Evolutionary conservation across 2,797 vertebrate species (phyloP).

Genomic region (Neostethus bicornis): DNA sequence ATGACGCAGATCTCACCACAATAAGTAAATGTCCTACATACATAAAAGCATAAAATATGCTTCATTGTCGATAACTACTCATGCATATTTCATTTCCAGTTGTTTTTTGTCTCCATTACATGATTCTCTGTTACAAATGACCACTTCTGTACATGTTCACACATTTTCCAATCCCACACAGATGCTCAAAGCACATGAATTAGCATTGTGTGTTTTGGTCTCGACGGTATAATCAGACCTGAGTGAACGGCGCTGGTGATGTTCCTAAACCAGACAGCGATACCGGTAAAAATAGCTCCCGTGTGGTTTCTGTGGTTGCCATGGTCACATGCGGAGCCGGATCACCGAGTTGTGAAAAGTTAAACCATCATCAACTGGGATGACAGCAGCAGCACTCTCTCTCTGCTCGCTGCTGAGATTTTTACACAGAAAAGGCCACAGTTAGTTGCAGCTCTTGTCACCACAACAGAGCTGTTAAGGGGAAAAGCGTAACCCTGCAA

Average conservation of each 20-base stretch:
- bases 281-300: conserved; percentile 55
- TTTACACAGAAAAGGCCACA: conserved; percentile 2
- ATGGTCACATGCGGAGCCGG: conserved; percentile 45
- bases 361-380: conserved; percentile 35
- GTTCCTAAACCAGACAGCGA: conserved; percentile 27
- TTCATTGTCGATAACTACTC: background rate
- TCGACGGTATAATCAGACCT: conserved; percentile 36
- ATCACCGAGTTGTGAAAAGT: conserved; percentile 37
- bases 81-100: background rate
- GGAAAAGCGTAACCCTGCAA: conserved; percentile 10
- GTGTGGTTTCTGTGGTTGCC: conserved; percentile 54
- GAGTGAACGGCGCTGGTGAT: conserved; percentile 23
- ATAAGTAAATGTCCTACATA: conserved; percentile 19
- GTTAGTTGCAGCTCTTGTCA: background rate
- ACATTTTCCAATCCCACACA: background rate
- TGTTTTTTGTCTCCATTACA: background rate
- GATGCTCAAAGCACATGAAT: conserved; percentile 12
- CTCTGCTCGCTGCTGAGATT: conserved; percentile 1
- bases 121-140: background rate
- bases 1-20: conserved; percentile 2
- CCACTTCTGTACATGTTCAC: background rate
- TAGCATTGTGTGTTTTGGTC: conserved; percentile 10
- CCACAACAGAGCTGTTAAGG: conserved; percentile 9
- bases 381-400: conserved; percentile 20
- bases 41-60: conserved; percentile 11